Conservation (phyloP, 2,888 invertebrate species). For the Apamea anceps region DNA sequence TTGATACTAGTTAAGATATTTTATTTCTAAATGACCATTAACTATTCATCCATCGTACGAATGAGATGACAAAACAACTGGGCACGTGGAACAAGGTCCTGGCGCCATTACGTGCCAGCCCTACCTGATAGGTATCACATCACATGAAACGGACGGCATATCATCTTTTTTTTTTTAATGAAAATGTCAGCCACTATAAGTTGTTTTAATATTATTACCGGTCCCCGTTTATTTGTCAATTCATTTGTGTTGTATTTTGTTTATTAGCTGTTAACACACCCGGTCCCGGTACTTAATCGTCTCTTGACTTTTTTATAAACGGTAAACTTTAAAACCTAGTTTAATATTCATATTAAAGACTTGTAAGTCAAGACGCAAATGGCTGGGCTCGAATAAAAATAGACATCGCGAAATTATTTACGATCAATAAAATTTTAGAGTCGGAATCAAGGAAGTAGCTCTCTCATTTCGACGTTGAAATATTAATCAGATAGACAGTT, state of each 20-base stretch:
- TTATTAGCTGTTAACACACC: constrained; percentile 75
- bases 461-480: constrained; percentile 13
- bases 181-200: constrained; percentile 85
- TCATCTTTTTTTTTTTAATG: constrained; percentile 84
- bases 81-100: constrained; percentile 57
- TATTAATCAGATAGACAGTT: constrained; percentile 25
- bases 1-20: neutral
- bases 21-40: constrained; percentile 32
- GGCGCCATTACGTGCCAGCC: constrained; percentile 67
- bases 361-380: constrained; percentile 25
- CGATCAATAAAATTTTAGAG: constrained; percentile 56
- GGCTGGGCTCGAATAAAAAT: constrained; percentile 29
- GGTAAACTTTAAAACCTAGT: constrained; percentile 58
- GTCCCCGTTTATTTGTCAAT: constrained; percentile 80
- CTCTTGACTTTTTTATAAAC: constrained; percentile 62
- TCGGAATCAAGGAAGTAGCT: constrained; percentile 7
- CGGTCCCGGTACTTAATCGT: constrained; percentile 50
- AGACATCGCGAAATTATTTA: constrained; percentile 53
- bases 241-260: constrained; percentile 75
- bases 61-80: constrained; percentile 60
- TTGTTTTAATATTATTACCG: constrained; percentile 82
- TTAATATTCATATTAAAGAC: constrained; percentile 48
- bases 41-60: constrained; percentile 57
- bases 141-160: constrained; percentile 72
- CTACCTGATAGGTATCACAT: constrained; percentile 71